Percentiles rank a stretch among this genome's conserved stretches.
Conservation (phyloP, 2,888 invertebrate species). For the Dynastes hyllus region DNA sequence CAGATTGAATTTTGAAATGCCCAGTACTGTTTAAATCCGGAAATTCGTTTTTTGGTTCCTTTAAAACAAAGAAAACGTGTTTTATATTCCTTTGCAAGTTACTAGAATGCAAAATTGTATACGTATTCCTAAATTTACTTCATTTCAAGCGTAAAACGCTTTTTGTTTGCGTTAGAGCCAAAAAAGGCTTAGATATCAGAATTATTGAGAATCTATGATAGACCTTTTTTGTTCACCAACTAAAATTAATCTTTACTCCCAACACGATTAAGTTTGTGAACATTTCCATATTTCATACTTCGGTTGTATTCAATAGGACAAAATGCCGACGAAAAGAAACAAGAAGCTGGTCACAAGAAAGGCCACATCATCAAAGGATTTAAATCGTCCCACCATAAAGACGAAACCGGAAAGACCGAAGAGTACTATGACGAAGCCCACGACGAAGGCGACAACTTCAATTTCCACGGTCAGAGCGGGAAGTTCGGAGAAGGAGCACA, state of each 20-base stretch:
- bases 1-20: too few relatives aligned
- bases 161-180: too few relatives aligned
- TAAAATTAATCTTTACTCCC: neutral
- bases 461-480: slow-evolving; percentile 75
- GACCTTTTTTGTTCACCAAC: neutral
- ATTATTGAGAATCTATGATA: too few relatives aligned
- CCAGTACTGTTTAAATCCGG: too few relatives aligned
- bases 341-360: slow-evolving; percentile 77
- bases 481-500: slow-evolving; percentile 76
- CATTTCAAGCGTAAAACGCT: too few relatives aligned
- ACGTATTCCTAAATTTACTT: too few relatives aligned
- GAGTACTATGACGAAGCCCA: slow-evolving; percentile 79
- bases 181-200: too few relatives aligned
- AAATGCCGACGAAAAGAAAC: slow-evolving; percentile 74
- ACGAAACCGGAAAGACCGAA: slow-evolving; percentile 79
- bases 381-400: slow-evolving; percentile 79
- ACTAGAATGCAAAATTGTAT: too few relatives aligned
- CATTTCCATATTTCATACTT: neutral
- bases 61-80: too few relatives aligned
- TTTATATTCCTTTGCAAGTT: too few relatives aligned
- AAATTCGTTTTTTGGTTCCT: too few relatives aligned
- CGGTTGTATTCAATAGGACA: slow-evolving; percentile 65
- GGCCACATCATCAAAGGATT: slow-evolving; percentile 80
- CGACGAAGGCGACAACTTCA: slow-evolving; percentile 77
- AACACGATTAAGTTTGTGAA: neutral